Evolutionary conservation across 2,888 invertebrate species (phyloP).

Genomic region (Caenorhabditis imperialis): DNA sequence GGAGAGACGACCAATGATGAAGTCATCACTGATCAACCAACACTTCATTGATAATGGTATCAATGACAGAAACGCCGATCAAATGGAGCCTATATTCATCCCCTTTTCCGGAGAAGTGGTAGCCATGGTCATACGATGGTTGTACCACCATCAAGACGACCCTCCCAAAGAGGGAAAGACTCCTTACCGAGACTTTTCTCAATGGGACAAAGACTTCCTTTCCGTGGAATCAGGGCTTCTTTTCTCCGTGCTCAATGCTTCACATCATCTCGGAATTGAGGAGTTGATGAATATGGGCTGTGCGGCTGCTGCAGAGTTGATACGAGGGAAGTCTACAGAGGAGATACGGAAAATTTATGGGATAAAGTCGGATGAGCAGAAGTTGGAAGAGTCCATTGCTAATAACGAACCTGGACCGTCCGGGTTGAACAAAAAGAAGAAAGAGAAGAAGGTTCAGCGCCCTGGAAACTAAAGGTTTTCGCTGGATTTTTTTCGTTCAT

Average conservation of each 20-base stretch:
- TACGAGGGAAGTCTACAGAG: conserved; percentile 22
- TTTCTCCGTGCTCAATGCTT: conserved; percentile 16
- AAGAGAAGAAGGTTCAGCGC: too few relatives aligned
- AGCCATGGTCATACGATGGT: conserved; percentile 2
- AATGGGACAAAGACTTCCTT: conserved; percentile 33
- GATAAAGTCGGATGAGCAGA: conserved; percentile 9
- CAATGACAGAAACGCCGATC: conserved; percentile 8
- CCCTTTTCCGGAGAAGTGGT: not conserved
- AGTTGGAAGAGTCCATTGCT: not conserved
- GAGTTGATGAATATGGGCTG: conserved; percentile 31
- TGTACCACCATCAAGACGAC: conserved; percentile 8
- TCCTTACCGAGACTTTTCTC: not conserved
- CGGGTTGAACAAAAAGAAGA: too few relatives aligned
- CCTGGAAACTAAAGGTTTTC: too few relatives aligned
- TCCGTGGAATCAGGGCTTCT: conserved; percentile 2
- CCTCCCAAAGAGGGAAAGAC: not conserved
- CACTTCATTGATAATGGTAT: conserved; percentile 9
- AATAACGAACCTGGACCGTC: conserved; percentile 17
- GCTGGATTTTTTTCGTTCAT: too few relatives aligned
- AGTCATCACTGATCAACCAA: conserved; percentile 10
- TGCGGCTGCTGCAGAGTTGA: conserved; percentile 16
- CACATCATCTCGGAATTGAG: conserved; percentile 13
- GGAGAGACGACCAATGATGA: not conserved
- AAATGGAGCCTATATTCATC: conserved; percentile 1
- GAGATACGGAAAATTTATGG: conserved; percentile 26